These are phyloP conservation scores for Deilephila elpenor DNA, from an alignment of 2,888 invertebrate species.

Conservation along the genomic window DNA sequence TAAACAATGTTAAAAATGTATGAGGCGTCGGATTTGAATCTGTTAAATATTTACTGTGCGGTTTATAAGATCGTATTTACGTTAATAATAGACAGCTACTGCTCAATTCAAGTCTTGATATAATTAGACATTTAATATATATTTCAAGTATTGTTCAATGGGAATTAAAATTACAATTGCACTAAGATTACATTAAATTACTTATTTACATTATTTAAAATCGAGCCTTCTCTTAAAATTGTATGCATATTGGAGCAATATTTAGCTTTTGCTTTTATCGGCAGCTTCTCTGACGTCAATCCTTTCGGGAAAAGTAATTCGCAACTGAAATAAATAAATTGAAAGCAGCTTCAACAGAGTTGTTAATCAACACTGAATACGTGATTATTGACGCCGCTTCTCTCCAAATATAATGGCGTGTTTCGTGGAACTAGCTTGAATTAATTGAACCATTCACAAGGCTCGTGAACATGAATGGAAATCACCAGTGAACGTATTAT, in stretches of 20 bases:
- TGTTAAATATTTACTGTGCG: background rate
- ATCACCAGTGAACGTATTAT: background rate
- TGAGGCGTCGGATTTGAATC: background rate
- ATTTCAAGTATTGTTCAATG: background rate
- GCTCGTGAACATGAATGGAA: background rate
- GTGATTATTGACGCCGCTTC: background rate
- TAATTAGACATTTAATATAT: background rate
- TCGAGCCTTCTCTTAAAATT: too few relatives aligned
- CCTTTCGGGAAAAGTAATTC: background rate
- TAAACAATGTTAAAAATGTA: conserved; percentile 21
- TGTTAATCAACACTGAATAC: conserved; percentile 5
- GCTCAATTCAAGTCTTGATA: background rate
- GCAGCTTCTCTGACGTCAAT: too few relatives aligned
- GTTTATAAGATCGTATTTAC: background rate
- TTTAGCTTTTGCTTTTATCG: too few relatives aligned
- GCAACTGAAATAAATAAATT: background rate
- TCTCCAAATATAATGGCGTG: background rate
- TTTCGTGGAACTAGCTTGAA: background rate
- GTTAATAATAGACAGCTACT: background rate
- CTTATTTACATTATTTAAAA: too few relatives aligned
- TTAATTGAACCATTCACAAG: background rate
- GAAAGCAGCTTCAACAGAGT: background rate
- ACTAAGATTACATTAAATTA: too few relatives aligned
- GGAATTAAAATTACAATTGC: too few relatives aligned
- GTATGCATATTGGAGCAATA: too few relatives aligned